These are phyloP conservation scores for Phrynocephalus guinanensis DNA, from an alignment of 2,797 vertebrate species.

Conservation along the genomic window DNA sequence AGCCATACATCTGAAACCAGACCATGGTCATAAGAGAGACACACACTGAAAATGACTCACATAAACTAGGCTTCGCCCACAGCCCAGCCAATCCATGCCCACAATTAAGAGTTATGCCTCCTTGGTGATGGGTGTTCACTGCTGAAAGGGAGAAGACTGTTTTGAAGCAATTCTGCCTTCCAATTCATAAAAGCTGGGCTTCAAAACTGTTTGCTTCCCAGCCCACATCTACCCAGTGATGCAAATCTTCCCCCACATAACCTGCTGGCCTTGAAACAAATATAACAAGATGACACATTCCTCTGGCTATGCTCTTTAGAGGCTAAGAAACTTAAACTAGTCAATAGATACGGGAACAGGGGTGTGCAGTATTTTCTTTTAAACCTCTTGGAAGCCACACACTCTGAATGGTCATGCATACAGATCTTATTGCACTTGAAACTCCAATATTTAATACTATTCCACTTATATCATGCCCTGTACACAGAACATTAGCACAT, in stretches of 20 bases:
- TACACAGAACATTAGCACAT: neutral
- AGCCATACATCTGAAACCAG: neutral
- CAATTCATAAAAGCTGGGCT: fast-evolving
- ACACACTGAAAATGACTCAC: slow-evolving; percentile 5
- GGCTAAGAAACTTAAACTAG: neutral
- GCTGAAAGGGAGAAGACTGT: neutral
- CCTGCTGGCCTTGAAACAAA: slow-evolving; percentile 2
- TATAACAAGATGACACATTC: neutral
- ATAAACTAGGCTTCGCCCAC: neutral
- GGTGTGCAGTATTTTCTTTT: too few species aligned
- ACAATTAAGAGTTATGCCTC: slow-evolving; percentile 1
- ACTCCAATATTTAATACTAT: neutral
- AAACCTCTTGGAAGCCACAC: neutral
- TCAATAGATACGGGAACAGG: slow-evolving; percentile 10
- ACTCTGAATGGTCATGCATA: neutral
- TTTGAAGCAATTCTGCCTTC: neutral
- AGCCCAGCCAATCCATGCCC: neutral
- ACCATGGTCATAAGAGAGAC: neutral
- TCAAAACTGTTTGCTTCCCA: neutral
- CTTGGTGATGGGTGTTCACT: too few species aligned
- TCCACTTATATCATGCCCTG: neutral
- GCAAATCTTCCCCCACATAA: neutral
- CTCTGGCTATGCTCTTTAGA: neutral
- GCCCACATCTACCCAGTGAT: fast-evolving
- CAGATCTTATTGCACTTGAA: neutral